A percentile compares a stretch with the other conserved stretches of the same genome.
Evolutionary conservation across 1,140 invertebrate genomes (phyloP).

Genomic region (Penaeus indicus): DNA sequence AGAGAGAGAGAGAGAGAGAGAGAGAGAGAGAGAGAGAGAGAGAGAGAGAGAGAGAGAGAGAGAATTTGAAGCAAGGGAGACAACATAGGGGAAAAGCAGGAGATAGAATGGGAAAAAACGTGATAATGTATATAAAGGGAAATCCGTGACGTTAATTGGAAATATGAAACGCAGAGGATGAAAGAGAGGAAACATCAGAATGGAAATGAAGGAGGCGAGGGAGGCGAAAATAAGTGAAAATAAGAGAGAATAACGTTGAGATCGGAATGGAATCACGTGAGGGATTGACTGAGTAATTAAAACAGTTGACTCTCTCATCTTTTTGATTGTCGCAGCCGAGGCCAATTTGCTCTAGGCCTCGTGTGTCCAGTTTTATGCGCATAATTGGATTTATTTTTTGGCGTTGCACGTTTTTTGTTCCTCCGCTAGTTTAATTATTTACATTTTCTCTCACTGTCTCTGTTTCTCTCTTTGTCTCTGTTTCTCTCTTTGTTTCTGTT

Average conservation of each 20-base stretch:
- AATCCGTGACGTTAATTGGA: not conserved
- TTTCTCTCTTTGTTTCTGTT: too few species aligned
- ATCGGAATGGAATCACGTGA: not conserved
- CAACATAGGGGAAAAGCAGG: not conserved
- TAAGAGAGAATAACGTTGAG: not conserved
- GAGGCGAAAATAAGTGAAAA: too few species aligned
- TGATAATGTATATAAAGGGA: not conserved
- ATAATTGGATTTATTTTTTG: not conserved
- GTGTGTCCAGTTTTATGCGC: not conserved
- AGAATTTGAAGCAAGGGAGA: not conserved
- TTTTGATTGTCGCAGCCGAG: too few species aligned
- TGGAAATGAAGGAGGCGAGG: not conserved
- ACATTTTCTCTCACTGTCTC: too few species aligned
- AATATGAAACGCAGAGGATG: not conserved
- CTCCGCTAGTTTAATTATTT: not conserved
- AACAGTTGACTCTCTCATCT: not conserved
- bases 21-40: not conserved
- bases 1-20: not conserved
- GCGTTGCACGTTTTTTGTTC: not conserved
- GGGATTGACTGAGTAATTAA: not conserved
- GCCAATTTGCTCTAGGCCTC: too few species aligned
- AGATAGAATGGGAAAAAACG: not conserved
- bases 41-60: not conserved
- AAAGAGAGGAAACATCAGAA: not conserved
- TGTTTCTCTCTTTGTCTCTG: too few species aligned